Conservation (phyloP, 2,888 invertebrate genomes). For the Laothoe populi region DNA sequence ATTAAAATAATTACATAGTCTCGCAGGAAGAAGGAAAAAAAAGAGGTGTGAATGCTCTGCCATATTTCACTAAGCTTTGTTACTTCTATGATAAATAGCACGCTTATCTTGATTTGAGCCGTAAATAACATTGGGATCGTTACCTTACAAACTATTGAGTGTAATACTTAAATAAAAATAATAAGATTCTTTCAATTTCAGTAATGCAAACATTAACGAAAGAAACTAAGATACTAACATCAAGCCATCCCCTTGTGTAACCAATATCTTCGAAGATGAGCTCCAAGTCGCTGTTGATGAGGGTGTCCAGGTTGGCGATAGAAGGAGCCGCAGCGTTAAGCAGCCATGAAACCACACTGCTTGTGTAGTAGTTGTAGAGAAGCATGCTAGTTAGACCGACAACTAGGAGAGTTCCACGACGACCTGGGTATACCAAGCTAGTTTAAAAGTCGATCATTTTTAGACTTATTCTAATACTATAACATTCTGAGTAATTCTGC, state of each 20-base stretch:
- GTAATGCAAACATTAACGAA: background rate
- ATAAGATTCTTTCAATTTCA: too few species aligned
- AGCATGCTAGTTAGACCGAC: conserved; percentile 74
- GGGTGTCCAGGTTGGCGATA: conserved; percentile 73
- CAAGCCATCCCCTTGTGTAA: conserved; percentile 76
- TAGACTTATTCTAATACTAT: too few species aligned
- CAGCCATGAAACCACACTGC: conserved; percentile 85
- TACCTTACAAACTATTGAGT: too few species aligned
- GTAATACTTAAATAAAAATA: too few species aligned
- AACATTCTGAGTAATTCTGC: too few species aligned
- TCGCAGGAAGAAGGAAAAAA: too few species aligned
- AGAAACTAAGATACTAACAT: conserved; percentile 48
- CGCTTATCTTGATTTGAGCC: too few species aligned
- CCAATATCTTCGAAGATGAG: conserved; percentile 82
- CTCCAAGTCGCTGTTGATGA: conserved; percentile 77
- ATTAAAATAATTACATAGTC: conserved; percentile 13
- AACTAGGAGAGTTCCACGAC: conserved; percentile 62
- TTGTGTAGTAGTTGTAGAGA: conserved; percentile 86
- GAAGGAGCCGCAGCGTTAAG: conserved; percentile 77
- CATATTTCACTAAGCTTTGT: too few species aligned
- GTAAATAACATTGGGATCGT: too few species aligned
- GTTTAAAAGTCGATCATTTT: too few species aligned
- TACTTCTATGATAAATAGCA: too few species aligned
- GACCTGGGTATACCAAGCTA: conserved; percentile 56
- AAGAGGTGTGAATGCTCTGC: too few species aligned